A percentile compares a stretch with the other conserved stretches of the same genome.
phyloP scores from a whole-genome alignment of 92 coral and sea anemone genomes.

The Umimayanthus chanpuru region DNA sequence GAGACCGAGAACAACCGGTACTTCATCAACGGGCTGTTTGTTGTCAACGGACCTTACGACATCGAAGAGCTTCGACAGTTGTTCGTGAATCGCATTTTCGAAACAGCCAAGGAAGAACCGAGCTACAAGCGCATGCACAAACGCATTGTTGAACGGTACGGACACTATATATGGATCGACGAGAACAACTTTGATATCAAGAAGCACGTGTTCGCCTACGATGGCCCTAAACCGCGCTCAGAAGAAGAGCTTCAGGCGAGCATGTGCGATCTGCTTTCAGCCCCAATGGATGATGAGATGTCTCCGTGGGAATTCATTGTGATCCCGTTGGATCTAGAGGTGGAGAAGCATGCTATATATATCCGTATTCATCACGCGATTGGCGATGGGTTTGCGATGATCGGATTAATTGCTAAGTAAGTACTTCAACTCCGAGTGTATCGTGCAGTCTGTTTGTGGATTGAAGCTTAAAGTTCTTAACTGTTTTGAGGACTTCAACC shows the following conservation, averaged over 20 bases:
- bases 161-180: slow-evolving; percentile 86
- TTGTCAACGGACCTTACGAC: slow-evolving; percentile 75
- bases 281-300: slow-evolving; percentile 67
- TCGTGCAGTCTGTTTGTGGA: not conserved
- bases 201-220: slow-evolving; percentile 66
- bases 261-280: slow-evolving; percentile 67
- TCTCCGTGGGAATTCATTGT: slow-evolving; percentile 92
- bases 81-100: slow-evolving; percentile 75
- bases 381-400: slow-evolving; percentile 90
- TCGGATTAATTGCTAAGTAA: slow-evolving; percentile 74
- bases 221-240: slow-evolving; percentile 73
- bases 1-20: slow-evolving; percentile 83
- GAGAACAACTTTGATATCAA: slow-evolving; percentile 84
- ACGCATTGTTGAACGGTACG: slow-evolving; percentile 70
- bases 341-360: slow-evolving; percentile 81
- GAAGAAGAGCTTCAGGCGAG: slow-evolving; percentile 72
- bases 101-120: slow-evolving; percentile 74
- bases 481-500: not conserved
- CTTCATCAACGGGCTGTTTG: slow-evolving; percentile 84
- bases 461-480: not conserved
- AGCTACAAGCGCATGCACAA: slow-evolving; percentile 87
- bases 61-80: slow-evolving; percentile 74
- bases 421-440: not conserved
- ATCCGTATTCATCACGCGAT: slow-evolving; percentile 92
- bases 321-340: slow-evolving; percentile 67